These are phyloP conservation scores for Acarapis woodi DNA, from an alignment of 1,140 invertebrate genomes.

Conservation along the genomic window DNA sequence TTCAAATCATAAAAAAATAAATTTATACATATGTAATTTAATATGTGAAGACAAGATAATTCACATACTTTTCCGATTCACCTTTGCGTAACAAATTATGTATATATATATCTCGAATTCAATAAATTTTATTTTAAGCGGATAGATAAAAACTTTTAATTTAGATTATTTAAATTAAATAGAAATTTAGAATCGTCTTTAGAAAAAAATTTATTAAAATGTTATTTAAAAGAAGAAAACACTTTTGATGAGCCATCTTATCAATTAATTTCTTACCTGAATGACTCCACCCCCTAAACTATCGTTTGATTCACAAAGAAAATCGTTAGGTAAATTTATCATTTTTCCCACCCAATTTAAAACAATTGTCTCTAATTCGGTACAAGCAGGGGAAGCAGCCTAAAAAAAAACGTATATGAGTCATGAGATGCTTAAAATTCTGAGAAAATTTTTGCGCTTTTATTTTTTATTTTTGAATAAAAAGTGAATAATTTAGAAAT, in stretches of 20 bases:
- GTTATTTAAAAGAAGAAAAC: slow-evolving; percentile 5
- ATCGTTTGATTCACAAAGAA: slow-evolving; percentile 22
- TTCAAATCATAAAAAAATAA: no score
- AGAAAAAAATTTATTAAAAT: background rate
- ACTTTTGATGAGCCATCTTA: no score
- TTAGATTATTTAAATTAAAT: no score
- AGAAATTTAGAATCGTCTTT: no score
- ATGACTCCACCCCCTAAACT: slow-evolving; percentile 25
- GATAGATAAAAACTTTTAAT: no score
- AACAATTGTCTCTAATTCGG: slow-evolving; percentile 23
- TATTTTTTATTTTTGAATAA: no score
- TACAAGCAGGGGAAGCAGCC: slow-evolving; percentile 24
- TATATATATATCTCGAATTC: no score
- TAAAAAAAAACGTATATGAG: slow-evolving; percentile 10
- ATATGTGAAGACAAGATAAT: no score
- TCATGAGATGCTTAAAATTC: background rate
- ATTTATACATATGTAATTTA: no score
- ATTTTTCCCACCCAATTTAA: slow-evolving; percentile 26
- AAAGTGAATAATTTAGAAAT: background rate
- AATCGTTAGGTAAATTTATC: slow-evolving; percentile 24
- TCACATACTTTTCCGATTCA: no score
- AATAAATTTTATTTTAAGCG: no score
- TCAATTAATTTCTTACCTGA: slow-evolving; percentile 20
- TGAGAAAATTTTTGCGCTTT: background rate
- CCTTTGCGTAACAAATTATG: no score